Evolutionary conservation across 2,888 invertebrate species (phyloP).

Genomic region (Aphodius sticticus): DNA sequence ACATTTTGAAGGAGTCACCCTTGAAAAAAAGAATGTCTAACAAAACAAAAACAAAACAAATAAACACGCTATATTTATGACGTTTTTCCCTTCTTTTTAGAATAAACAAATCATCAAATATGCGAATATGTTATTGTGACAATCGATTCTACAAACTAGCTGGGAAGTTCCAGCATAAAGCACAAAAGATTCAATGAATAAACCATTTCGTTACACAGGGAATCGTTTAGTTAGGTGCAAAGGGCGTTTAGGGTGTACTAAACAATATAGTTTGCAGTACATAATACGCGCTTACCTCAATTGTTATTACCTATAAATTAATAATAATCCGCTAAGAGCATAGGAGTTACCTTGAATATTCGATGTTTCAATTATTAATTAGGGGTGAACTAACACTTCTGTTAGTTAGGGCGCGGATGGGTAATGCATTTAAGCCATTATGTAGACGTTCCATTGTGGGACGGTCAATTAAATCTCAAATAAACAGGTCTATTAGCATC

Average conservation of each 20-base stretch:
- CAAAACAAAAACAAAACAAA: no score
- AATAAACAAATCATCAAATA: no score
- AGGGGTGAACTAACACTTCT: neutral
- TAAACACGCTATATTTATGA: no score
- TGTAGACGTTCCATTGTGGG: neutral
- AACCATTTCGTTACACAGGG: neutral
- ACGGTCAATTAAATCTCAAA: neutral
- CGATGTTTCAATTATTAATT: neutral
- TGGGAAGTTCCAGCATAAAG: no score
- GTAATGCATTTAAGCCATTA: conserved; percentile 4
- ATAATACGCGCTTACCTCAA: neutral
- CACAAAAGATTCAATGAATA: neutral
- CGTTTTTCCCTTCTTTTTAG: no score
- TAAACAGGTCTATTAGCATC: neutral
- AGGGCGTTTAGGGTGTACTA: neutral
- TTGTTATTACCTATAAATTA: neutral
- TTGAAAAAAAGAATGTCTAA: no score
- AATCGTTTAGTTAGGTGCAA: neutral
- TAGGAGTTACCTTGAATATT: neutral
- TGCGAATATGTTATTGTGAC: no score
- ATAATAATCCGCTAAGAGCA: neutral
- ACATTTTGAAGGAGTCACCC: no score
- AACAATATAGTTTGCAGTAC: neutral
- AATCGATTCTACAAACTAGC: no score
- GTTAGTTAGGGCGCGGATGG: neutral